Conservation (phyloP, 2,113 vertebrate genomes). For the Macrotus californicus region DNA sequence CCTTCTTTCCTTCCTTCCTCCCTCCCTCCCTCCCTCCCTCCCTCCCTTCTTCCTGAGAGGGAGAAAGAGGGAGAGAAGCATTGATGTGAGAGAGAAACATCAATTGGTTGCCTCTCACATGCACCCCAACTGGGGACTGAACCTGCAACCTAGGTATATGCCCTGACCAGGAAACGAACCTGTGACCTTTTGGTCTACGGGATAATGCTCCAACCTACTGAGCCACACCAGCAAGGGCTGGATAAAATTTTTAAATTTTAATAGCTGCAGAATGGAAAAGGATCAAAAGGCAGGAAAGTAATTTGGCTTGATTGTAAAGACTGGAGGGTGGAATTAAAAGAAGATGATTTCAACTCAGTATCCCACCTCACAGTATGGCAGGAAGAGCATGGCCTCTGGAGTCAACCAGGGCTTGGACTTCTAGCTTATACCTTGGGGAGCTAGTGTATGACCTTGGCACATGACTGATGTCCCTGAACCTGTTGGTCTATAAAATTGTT, state of each 20-base stretch:
- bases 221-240: not conserved
- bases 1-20: too few relatives aligned
- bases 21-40: too few relatives aligned
- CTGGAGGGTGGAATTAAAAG: not conserved
- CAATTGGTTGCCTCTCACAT: too few relatives aligned
- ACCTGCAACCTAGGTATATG: too few relatives aligned
- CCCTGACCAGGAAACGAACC: too few relatives aligned
- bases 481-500: not conserved
- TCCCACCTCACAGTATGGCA: not conserved
- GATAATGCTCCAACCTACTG: too few relatives aligned
- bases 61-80: too few relatives aligned
- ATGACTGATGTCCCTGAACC: not conserved
- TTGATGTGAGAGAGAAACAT: too few relatives aligned
- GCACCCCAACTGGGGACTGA: too few relatives aligned
- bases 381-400: not conserved
- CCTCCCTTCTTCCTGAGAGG: too few relatives aligned
- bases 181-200: too few relatives aligned
- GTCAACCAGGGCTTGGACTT: not conserved
- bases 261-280: not conserved
- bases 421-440: not conserved
- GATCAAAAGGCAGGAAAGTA: not conserved
- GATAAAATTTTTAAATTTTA: slow-evolving; percentile 16
- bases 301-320: not conserved
- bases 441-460: not conserved
- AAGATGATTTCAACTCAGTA: not conserved